Base-by-base conservation (phyloP, 2,797 vertebrate genomes). In the Sebastes hopkinsi region DNA sequence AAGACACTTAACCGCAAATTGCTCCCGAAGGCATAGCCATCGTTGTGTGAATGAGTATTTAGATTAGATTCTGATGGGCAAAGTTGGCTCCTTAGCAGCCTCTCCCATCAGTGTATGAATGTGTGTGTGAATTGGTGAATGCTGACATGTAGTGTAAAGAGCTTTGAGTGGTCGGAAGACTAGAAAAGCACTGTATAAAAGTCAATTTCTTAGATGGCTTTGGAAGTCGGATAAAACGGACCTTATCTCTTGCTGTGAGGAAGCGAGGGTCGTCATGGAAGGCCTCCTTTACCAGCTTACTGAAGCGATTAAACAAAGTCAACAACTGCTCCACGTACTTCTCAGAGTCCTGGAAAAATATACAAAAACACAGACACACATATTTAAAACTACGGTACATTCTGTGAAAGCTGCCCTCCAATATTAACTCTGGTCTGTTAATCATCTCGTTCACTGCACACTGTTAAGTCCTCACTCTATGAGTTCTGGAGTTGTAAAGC, bases 201-300 rank as follows among this genome's bases (percentile, higher is more conserved):
- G 38, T 42, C 5, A 1, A 34, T 62, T 46, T 18, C 5, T 20
- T 6, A n/a, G 14, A 6, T 23, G 5, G 7, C 6, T 42, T 50
- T 34, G 13, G 1, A 25, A 18, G 67, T 69, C 20, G 7, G 12
- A 16, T 4, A 3, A 56, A 38, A 90, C 92, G 74, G 87, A 98
- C 98, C 96, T 99, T 99, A 91, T 99, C 98, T 95, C 98, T 96
- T 67, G 98, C 98, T 67, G 98, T 99, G 86, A 99, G 97, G 95
- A 99, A 99, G 86, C 98, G 96, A 54, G 98, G 98, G 90, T 99
- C 98, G 71, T 99, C 98, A 79, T 98, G 98, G 91, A 99, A 99
- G 60, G 98, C 98, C 92, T 99, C 98, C 94, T 99, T 99, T 80
- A 99, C 98, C 83, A 99, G 95, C 87, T 97, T 98, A 96, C 98